Evolutionary conservation across 2,113 vertebrate genomes (phyloP).

Genomic region (Mormoops blainvillei): DNA sequence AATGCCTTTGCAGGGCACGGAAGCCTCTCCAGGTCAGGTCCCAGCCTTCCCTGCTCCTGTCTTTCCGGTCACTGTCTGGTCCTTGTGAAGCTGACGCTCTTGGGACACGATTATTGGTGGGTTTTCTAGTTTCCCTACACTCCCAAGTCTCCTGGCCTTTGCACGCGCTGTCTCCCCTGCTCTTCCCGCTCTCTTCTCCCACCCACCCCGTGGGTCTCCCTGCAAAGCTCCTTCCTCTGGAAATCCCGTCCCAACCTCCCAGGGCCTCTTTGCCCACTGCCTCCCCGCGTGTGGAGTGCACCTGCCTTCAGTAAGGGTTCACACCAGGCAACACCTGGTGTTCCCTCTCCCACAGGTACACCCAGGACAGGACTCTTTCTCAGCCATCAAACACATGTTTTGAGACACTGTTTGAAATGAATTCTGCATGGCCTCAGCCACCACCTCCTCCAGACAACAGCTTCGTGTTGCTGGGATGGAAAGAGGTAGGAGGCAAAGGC

Average conservation of each 20-base stretch:
- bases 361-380: neutral
- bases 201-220: neutral
- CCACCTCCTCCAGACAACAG: neutral
- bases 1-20: neutral
- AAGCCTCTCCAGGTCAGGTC: neutral
- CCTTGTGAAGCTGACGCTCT: neutral
- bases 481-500: neutral
- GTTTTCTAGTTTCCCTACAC: neutral
- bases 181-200: neutral
- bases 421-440: neutral
- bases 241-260: neutral
- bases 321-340: accelerated
- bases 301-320: too few species aligned
- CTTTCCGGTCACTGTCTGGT: neutral
- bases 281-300: accelerated
- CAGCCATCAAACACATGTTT: too few species aligned
- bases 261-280: neutral
- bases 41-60: neutral
- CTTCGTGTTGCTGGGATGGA: neutral
- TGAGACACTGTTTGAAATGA: neutral
- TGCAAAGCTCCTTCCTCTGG: neutral
- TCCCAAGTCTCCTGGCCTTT: too few species aligned
- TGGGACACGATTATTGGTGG: accelerated
- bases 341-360: neutral
- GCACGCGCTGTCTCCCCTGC: neutral